Percentiles rank a stretch among this genome's conserved stretches.
Evolutionary conservation across 2,113 vertebrate genomes (phyloP).

Genomic region (Chaetops frenatus): DNA sequence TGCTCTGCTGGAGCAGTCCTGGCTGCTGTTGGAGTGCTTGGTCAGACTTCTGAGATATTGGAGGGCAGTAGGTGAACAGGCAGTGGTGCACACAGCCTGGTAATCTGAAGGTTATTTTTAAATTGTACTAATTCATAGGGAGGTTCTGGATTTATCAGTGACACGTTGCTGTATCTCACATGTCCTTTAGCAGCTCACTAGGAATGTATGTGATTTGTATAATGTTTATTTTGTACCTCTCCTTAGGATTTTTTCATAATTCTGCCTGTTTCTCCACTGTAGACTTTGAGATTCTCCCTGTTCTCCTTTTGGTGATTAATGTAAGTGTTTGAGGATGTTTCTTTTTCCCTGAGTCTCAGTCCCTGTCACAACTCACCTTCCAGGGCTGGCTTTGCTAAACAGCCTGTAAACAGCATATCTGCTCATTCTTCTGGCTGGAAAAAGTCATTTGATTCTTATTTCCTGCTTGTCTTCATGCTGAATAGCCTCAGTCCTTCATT

Average conservation of each 20-base stretch:
- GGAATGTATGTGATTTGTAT: background rate
- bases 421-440: background rate
- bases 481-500: background rate
- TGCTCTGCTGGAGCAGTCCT: background rate
- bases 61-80: background rate
- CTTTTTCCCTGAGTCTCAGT: background rate
- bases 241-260: background rate
- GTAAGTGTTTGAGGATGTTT: background rate
- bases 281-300: background rate
- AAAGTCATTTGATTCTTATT: constrained; percentile 37
- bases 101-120: background rate
- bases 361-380: background rate
- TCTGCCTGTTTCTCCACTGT: background rate
- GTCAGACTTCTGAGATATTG: background rate
- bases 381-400: background rate
- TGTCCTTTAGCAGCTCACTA: background rate
- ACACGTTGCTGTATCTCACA: fast-evolving
- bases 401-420: background rate
- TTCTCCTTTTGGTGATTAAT: background rate
- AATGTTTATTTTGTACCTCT: background rate
- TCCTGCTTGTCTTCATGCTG: constrained; percentile 33
- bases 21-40: background rate
- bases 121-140: background rate
- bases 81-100: background rate
- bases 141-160: background rate